These are phyloP conservation scores for Hydraecia micacea DNA, from an alignment of 2,888 invertebrate genomes.

Conservation along the genomic window DNA sequence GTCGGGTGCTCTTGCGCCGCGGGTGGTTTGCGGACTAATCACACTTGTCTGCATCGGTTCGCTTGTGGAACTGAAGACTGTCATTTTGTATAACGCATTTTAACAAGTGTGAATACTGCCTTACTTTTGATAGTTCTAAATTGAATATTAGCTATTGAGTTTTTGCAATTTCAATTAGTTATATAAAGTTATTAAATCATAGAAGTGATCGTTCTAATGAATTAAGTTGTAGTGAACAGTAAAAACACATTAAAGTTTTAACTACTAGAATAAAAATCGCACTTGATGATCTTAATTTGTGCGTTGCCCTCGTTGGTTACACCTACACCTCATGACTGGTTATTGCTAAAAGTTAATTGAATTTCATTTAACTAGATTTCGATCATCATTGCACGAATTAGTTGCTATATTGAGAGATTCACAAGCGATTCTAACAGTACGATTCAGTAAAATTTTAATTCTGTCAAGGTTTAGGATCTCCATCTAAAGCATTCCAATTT, in stretches of 20 bases:
- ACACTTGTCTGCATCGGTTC: conserved; percentile 64
- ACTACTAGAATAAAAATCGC: conserved; percentile 49
- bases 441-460: not conserved
- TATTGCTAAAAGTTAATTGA: conserved; percentile 54
- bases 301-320: conserved; percentile 6
- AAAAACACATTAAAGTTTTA: conserved; percentile 25
- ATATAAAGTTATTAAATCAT: conserved; percentile 10
- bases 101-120: conserved; percentile 16
- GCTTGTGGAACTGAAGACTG: conserved; percentile 50
- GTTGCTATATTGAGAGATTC: conserved; percentile 6
- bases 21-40: conserved; percentile 73
- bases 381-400: not conserved
- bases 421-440: not conserved
- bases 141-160: not conserved
- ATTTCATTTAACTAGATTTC: conserved; percentile 12
- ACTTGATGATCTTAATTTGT: conserved; percentile 40
- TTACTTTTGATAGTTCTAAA: conserved; percentile 2
- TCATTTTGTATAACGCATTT: conserved; percentile 30
- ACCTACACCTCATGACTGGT: conserved; percentile 41
- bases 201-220: conserved; percentile 14
- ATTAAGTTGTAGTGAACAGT: conserved; percentile 27
- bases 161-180: conserved; percentile 17
- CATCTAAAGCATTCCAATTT: not conserved
- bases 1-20: conserved; percentile 74
- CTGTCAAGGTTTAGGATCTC: not conserved